Evolutionary conservation across 2,113 vertebrate species (phyloP).

Genomic region (Crotalus tigris): DNA sequence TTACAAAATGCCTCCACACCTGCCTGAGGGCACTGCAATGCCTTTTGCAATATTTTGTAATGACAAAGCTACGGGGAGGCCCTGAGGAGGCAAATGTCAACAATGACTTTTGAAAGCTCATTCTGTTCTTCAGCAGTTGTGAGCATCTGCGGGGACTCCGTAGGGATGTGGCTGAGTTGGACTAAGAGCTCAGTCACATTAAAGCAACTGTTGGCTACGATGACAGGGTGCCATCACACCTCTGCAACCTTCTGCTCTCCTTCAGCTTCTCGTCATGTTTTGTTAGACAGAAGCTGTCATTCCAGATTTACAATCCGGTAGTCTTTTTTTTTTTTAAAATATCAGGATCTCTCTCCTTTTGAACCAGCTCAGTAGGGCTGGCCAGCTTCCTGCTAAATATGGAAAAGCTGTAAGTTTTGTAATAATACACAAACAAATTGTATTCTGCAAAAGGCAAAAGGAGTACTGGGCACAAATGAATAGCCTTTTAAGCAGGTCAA

Average conservation of each 20-base stretch:
- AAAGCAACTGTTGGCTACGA: background rate
- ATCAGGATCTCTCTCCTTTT: background rate
- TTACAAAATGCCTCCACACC: too few relatives aligned
- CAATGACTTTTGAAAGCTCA: background rate
- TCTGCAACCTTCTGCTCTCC: background rate
- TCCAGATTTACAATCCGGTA: background rate
- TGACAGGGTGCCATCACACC: background rate
- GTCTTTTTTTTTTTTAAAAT: background rate
- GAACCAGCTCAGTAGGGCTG: background rate
- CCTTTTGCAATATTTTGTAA: background rate
- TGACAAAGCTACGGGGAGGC: background rate
- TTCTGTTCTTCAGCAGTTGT: background rate
- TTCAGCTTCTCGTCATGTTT: background rate
- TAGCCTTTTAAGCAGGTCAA: background rate
- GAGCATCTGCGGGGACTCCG: background rate
- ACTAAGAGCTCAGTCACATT: background rate
- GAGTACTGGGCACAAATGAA: background rate
- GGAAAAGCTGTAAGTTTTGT: background rate
- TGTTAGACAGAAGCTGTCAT: background rate
- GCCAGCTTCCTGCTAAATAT: background rate
- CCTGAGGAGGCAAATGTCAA: background rate
- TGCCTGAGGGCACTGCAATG: background rate
- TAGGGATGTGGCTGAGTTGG: background rate
- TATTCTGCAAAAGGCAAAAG: background rate
- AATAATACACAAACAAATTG: background rate